These are phyloP conservation scores for Notarius quadriscutis DNA, from an alignment of 2,113 vertebrate genomes.

Conservation along the genomic window DNA sequence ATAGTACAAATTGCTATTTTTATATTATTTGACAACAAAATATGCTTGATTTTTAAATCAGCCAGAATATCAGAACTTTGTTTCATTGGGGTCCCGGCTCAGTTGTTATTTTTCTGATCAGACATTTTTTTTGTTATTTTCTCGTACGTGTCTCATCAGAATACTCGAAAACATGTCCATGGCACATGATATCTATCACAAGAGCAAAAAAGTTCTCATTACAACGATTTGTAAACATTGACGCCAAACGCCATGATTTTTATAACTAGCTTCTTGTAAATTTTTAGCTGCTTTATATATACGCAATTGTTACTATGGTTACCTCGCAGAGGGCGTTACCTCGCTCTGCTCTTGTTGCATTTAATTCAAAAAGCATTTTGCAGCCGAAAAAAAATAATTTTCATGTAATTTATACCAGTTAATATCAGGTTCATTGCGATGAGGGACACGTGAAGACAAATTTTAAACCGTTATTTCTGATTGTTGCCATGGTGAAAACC, in stretches of 20 bases:
- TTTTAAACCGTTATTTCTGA: not conserved
- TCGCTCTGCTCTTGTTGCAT: not conserved
- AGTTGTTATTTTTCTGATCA: no score
- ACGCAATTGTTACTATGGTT: not conserved
- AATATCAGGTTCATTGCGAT: not conserved
- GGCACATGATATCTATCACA: not conserved
- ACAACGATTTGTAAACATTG: not conserved
- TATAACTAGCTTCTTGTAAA: not conserved
- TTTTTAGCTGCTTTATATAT: not conserved
- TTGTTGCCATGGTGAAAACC: not conserved
- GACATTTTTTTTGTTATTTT: not conserved
- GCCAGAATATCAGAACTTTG: not conserved
- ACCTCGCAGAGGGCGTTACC: not conserved
- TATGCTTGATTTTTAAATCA: no score
- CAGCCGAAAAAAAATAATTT: not conserved
- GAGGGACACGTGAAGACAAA: not conserved
- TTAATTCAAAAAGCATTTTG: not conserved
- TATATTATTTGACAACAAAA: not conserved
- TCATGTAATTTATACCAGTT: not conserved
- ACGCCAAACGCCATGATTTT: not conserved
- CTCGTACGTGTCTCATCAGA: not conserved
- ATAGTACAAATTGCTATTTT: not conserved
- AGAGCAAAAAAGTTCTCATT: not conserved
- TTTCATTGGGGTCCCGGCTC: no score
- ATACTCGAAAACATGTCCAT: not conserved